Evolutionary conservation across 2,888 invertebrate species (phyloP), one percentile per base, ranked within the genome.

Genomic region (Osmoderma eremita): DNA sequence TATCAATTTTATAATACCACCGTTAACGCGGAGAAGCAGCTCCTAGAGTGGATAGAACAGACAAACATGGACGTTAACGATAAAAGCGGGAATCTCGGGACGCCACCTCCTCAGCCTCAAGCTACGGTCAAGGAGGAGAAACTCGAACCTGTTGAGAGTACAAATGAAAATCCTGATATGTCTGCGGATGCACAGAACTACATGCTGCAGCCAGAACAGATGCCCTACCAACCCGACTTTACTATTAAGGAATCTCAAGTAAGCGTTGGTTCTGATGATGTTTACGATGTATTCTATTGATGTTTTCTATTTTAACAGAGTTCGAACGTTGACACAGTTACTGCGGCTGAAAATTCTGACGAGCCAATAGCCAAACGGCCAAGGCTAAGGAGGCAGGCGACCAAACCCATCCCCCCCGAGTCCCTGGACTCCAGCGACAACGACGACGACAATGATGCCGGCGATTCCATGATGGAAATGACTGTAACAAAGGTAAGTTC

Each of bases 1-100:
- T 90, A 90, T 80, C 87, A 89, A 79, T 91, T 91, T 81, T 90
- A 89, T 83, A 90, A 88, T 77, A 88, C 88, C 74, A 86, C 88
- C 58, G 86, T 87, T 8, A 89, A 87, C 80, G 86, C 88, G 41
- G 90, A 90, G 75, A 87, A 88, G 72, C 81, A 82, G 69, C 73
- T 83, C 64, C 68, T 80, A 67, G 71, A 77, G 72, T 82, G 81
- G 82, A 70, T 82, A 45, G 76, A 75, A 12, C 75, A 79, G 73
- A 71, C 74, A 6, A 76, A 74, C 39, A 70, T 71, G 41, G 69
- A 69, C 30, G 54, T 64, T 17, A 41, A 54, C 38, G 41, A 54
- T 2, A 66, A 71, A 56, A 56, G 53, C n/a, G 53, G 38, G 18
- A 58, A 61, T 24, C 22, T 63, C 6, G 45, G 53, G 12, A 41